Base-by-base conservation (phyloP, 35 echinoderm and acorn worm genomes). In the Diadema setosum region DNA sequence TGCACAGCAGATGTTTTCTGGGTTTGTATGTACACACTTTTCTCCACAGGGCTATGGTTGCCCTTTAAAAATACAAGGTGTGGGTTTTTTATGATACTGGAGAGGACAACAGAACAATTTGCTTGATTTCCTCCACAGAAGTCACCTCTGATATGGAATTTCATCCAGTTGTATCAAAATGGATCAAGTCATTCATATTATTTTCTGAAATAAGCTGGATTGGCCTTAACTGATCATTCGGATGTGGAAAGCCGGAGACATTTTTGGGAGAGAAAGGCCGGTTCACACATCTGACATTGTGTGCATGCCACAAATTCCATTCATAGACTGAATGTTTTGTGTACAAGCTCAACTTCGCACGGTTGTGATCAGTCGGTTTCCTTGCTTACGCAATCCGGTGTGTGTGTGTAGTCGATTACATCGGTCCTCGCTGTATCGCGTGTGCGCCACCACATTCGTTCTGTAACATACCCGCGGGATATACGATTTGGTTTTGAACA, bases 261-360 rank as follows among this genome's bases (percentile, higher is more conserved):
- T n/a, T n/a, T n/a, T n/a, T n/a, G n/a, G n/a, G n/a, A n/a, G n/a
- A 67, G 63, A 67, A 33, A 34, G 11, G 35, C 30, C 6, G 73
- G 73, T 78, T 78, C 40, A 44, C 44, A 20, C 73, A 78, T 26
- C 44, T 78, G 35, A 78, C 73, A 78, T 78, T 78, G 73, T 78
- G 37, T 44, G 73, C 73, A 78, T 78, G 73, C 73, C 73, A 44
- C 73, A 78, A 78, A 78, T 78, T 78, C 73, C 73, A 78, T 78
- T 78, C 73, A 78, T 78, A 78, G 35, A 78, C 44, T 35, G 73
- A 26, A 16, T 78, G 73, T 78, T 78, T 78, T 78, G 73, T 78
- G 44, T 78, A 78, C 73, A 78, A 78, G 29, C 73, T 21, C 25
- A 41, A 24, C 63, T 42, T 78, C 73, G 21, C 73, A 20, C 27